Evolutionary conservation across 2,888 invertebrate species (phyloP).

Genomic region (Crepidodera aurea): DNA sequence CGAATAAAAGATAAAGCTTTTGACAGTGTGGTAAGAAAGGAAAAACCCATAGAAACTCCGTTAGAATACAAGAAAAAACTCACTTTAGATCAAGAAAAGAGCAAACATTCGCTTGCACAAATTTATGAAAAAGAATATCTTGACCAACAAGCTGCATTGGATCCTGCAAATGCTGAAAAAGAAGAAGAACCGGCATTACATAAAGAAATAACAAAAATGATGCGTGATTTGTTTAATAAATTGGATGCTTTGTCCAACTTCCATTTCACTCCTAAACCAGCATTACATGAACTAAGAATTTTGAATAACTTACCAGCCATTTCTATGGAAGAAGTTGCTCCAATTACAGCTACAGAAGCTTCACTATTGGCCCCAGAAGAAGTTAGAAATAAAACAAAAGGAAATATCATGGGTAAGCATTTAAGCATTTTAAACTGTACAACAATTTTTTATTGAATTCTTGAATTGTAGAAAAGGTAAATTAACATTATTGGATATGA

Average conservation of each 20-base stretch:
- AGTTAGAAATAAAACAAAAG: constrained; percentile 69
- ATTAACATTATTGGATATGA: too few relatives aligned
- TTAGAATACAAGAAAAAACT: constrained; percentile 87
- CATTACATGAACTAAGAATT: constrained; percentile 87
- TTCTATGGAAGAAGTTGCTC: constrained; percentile 95
- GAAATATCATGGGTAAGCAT: constrained; percentile 62
- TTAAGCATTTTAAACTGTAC: not conserved
- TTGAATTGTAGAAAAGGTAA: too few relatives aligned
- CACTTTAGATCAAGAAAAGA: constrained; percentile 91
- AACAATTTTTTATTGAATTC: not conserved
- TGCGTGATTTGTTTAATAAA: constrained; percentile 81
- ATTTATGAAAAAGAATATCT: constrained; percentile 92
- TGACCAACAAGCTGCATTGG: constrained; percentile 68
- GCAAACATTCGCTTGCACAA: constrained; percentile 90
- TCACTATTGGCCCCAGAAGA: constrained; percentile 92
- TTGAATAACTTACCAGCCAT: constrained; percentile 91
- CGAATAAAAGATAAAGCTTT: constrained; percentile 92
- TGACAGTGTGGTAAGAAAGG: constrained; percentile 91
- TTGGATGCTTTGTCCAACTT: constrained; percentile 93
- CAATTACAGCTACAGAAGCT: constrained; percentile 85
- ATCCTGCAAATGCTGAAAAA: constrained; percentile 66
- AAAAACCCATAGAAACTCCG: constrained; percentile 83
- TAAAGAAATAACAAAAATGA: constrained; percentile 76
- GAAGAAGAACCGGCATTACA: constrained; percentile 78
- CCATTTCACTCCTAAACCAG: constrained; percentile 90